These are phyloP conservation scores for Drosophila tropicalis DNA, from an alignment of 1,140 invertebrate species.

Conservation along the genomic window DNA sequence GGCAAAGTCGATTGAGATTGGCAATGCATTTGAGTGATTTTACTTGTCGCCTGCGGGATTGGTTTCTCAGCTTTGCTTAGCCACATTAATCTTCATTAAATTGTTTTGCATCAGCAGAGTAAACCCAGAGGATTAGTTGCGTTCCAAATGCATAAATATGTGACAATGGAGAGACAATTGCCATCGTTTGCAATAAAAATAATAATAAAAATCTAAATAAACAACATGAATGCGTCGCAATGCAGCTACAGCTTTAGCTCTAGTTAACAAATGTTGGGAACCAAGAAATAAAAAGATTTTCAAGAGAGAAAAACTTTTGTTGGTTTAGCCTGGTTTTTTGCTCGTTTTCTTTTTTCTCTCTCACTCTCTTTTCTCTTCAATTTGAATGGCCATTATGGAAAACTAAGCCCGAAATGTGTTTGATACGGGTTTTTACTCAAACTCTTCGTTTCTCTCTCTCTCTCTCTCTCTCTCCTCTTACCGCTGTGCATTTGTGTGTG, in stretches of 20 bases:
- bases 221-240: neutral
- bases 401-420: slow-evolving; percentile 61
- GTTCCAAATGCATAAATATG: slow-evolving; percentile 20
- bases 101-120: slow-evolving; percentile 44
- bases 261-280: slow-evolving; percentile 2
- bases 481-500: neutral
- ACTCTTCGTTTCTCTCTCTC: no score
- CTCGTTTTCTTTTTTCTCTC: neutral
- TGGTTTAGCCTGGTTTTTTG: slow-evolving; percentile 11
- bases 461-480: slow-evolving; percentile 14
- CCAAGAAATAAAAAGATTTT: neutral
- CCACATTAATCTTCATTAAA: slow-evolving; percentile 71
- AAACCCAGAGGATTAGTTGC: slow-evolving; percentile 24
- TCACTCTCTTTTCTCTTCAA: slow-evolving; percentile 26
- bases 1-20: slow-evolving; percentile 61
- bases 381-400: slow-evolving; percentile 60
- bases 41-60: slow-evolving; percentile 26
- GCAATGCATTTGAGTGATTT: slow-evolving; percentile 45
- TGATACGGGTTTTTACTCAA: slow-evolving; percentile 40
- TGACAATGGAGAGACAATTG: neutral
- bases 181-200: slow-evolving; percentile 25
- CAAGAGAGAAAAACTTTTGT: slow-evolving; percentile 4
- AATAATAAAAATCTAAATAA: slow-evolving; percentile 20
- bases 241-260: neutral
- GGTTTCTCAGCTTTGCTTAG: slow-evolving; percentile 17